phyloP scores from a whole-genome alignment of 2,113 vertebrate species.

The Ursus arctos region DNA sequence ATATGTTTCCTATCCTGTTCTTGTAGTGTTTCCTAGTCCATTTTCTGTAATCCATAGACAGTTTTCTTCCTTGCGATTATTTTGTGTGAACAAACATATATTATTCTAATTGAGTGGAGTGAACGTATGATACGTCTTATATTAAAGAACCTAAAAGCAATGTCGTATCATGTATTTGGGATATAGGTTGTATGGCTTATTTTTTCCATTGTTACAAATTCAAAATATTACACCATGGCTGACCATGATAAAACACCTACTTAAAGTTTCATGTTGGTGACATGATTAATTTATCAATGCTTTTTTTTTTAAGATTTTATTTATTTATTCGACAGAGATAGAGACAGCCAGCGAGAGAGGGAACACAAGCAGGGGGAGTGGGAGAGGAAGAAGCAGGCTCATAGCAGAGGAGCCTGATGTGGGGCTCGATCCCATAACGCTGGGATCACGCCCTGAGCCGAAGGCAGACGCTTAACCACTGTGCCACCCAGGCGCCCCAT shows the following conservation, averaged over 20 bases:
- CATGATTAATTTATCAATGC: neutral
- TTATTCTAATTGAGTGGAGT: neutral
- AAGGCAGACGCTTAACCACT: no score
- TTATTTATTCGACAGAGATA: no score
- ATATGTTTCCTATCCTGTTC: neutral
- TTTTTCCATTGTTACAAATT: neutral
- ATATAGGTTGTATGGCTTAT: neutral
- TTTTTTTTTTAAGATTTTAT: neutral
- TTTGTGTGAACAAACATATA: neutral
- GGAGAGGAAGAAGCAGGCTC: no score
- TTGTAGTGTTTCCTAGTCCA: neutral
- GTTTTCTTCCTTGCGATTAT: slow-evolving; percentile 1
- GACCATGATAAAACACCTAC: neutral
- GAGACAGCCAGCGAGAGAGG: no score
- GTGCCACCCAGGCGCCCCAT: neutral
- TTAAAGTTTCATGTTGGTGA: slow-evolving; percentile 26
- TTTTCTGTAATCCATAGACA: neutral
- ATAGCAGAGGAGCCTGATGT: no score
- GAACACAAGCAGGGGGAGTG: no score
- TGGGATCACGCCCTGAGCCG: no score
- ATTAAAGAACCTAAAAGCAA: neutral
- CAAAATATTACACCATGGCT: neutral
- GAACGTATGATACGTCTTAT: neutral
- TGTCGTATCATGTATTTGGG: neutral
- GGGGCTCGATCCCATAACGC: no score